phyloP scores from a whole-genome alignment of 2,113 vertebrate genomes.

The Eleginops maclovinus region DNA sequence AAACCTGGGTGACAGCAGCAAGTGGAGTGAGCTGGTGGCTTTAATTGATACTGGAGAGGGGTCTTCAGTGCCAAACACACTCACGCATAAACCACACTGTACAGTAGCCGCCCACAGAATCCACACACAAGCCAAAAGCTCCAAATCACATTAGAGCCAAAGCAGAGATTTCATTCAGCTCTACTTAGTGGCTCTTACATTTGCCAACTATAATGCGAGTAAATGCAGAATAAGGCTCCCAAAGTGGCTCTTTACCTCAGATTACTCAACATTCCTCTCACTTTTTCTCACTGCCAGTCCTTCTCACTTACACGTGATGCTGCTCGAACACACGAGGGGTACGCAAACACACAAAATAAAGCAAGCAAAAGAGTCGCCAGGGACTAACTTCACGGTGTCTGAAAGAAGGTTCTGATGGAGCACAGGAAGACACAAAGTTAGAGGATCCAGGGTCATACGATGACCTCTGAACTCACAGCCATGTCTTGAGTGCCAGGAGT shows the following conservation, averaged over 20 bases:
- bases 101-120: constrained; percentile 54
- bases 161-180: constrained; percentile 49
- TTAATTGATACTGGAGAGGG: constrained; percentile 70
- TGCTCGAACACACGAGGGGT: background rate
- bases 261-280: constrained; percentile 22
- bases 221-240: constrained; percentile 34
- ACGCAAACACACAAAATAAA: constrained; percentile 36
- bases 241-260: constrained; percentile 24
- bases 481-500: constrained; percentile 24
- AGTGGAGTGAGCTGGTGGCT: constrained; percentile 68
- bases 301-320: constrained; percentile 13
- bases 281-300: background rate
- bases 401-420: constrained; percentile 22
- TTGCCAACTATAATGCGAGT: constrained; percentile 40
- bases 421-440: constrained; percentile 35
- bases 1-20: constrained; percentile 67
- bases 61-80: constrained; percentile 49
- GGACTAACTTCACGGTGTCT: constrained; percentile 48
- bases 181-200: constrained; percentile 31
- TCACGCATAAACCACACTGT: constrained; percentile 32
- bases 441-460: constrained; percentile 42
- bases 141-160: constrained; percentile 48
- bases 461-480: constrained; percentile 48
- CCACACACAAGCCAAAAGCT: constrained; percentile 26
- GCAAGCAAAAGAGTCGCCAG: constrained; percentile 23